Base-by-base conservation (phyloP, 2,797 vertebrate genomes). In the Macroramphosus scolopax region DNA sequence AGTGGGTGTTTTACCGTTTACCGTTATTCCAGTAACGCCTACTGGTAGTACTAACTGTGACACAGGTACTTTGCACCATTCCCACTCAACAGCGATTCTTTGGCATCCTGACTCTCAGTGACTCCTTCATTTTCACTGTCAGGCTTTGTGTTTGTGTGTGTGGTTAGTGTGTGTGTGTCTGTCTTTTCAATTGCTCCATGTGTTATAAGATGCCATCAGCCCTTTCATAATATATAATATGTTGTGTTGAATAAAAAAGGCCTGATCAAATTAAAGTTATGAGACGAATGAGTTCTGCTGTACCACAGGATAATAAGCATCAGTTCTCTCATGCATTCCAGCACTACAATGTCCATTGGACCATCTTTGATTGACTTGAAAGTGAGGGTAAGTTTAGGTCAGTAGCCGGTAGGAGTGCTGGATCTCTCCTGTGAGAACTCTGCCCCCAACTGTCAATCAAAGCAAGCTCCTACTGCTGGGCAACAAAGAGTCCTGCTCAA, bases 41-140 rank as follows among this genome's bases (percentile, higher is more conserved):
- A 95, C 94, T 91, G 92, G 76, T 96, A 96, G 92, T 94, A 93
- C 93, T 93, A 96, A 96, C 92, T 96, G 93, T 96, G 93, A 95
- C 89, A 93, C 92, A 96, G 94, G 94, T 96, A 96, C 34, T 53
- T 84, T 76, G 71, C 53, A 73, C 67, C 67, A 50, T 72, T n/a
- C n/a, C n/a, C n/a, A n/a, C n/a, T n/a, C n/a, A 10, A 62, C 40
- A 40, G 11, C 68, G 8, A 53, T 56, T 59, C 17, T 61, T 42
- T 77, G 50, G 61, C 62, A 56, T 48, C 57, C 38, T 57, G 52
- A 54, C 42, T 56, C 29, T 58, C 44, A 57, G 43, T 53, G 32
- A 66, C 50, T 59, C 30, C 18, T 51, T 67, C 53, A 52, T 41
- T 45, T 43, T 35, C 34, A 54, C 40, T 60, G 49, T 51, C 22